Conservation (phyloP, 2,113 vertebrate species). For the Nycticebus coucang region DNA sequence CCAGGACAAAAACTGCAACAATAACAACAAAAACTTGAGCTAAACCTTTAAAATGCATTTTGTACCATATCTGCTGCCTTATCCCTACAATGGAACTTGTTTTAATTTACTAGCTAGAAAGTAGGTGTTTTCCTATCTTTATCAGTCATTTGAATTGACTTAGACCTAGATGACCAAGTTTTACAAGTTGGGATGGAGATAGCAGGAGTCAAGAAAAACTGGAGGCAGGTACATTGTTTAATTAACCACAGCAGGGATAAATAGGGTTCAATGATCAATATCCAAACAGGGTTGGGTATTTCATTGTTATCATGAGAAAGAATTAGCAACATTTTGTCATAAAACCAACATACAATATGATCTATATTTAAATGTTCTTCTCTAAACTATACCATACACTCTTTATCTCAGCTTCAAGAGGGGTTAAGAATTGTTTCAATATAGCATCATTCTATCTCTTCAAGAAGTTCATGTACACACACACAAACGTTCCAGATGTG, state of each 20-base stretch:
- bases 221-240: neutral
- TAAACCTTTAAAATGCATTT: slow-evolving; percentile 39
- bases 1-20: no score
- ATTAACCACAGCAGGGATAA: neutral
- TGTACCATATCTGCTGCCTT: neutral
- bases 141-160: slow-evolving; percentile 14
- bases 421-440: slow-evolving; percentile 38
- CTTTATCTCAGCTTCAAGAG: slow-evolving; percentile 39
- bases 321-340: slow-evolving; percentile 16
- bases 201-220: neutral
- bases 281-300: neutral
- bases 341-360: neutral
- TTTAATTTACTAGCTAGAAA: neutral
- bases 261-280: neutral
- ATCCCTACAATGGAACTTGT: neutral
- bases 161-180: neutral
- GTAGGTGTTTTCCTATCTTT: neutral
- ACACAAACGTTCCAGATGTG: slow-evolving; percentile 46
- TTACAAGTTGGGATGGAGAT: neutral
- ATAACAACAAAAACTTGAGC: neutral
- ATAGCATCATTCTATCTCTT: neutral
- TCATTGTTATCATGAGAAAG: neutral
- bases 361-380: neutral
- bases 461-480: neutral
- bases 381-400: neutral